phyloP scores from a whole-genome alignment of 1,140 invertebrate species.

The Drosophila quadrilineata region DNA sequence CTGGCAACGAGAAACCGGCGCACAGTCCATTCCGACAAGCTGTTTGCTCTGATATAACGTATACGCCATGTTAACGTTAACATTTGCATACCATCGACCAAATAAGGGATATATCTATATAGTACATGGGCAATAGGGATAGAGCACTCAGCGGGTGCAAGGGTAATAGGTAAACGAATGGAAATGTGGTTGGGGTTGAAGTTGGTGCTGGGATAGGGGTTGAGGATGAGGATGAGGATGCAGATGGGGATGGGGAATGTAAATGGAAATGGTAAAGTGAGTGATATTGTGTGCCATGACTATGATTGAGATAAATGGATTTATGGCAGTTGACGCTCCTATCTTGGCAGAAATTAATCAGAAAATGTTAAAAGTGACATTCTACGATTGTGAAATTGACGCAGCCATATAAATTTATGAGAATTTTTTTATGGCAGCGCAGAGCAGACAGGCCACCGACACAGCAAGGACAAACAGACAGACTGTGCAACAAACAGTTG shows the following conservation, averaged over 20 bases:
- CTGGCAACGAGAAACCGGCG: slow-evolving; percentile 11
- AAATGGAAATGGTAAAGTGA: neutral
- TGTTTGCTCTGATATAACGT: slow-evolving; percentile 57
- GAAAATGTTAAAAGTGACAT: slow-evolving; percentile 65
- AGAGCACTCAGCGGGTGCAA: too few species aligned
- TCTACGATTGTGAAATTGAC: slow-evolving; percentile 72
- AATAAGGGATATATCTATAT: too few species aligned
- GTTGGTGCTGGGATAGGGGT: slow-evolving; percentile 3
- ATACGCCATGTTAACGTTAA: slow-evolving; percentile 67
- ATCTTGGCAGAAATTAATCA: slow-evolving; percentile 72
- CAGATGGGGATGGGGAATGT: neutral
- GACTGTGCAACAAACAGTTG: slow-evolving; percentile 4
- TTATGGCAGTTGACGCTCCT: slow-evolving; percentile 55
- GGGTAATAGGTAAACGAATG: too few species aligned
- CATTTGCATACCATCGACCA: slow-evolving; percentile 54
- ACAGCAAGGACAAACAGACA: slow-evolving; percentile 16
- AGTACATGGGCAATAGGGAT: too few species aligned
- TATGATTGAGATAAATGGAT: slow-evolving; percentile 77
- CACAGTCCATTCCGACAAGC: slow-evolving; percentile 44
- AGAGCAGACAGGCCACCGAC: too few species aligned
- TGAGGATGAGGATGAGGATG: neutral
- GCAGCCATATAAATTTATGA: slow-evolving; percentile 69
- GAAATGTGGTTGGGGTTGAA: too few species aligned
- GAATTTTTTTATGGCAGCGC: slow-evolving; percentile 48
- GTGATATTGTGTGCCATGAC: slow-evolving; percentile 49